Base-by-base conservation (phyloP, 2,113 vertebrate species). In the Lophochroa leadbeateri region DNA sequence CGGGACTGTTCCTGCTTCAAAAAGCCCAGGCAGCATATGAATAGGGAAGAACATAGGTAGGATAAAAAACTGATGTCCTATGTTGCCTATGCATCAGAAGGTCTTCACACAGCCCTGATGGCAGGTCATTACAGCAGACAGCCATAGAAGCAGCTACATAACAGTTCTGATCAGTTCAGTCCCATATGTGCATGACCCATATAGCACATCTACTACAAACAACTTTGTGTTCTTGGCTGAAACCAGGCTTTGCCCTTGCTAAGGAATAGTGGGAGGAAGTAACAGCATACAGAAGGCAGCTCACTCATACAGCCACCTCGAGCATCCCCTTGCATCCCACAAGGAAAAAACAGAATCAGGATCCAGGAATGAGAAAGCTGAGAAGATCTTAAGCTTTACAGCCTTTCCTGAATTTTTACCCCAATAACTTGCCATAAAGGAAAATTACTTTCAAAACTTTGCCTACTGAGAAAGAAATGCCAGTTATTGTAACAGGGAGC, bases 1-100 rank as follows among this genome's bases (percentile, higher is more conserved):
- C 24, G 29, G 29, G 9, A 81, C 4, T 17, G 9, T 6, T 58
- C 27, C 25, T 13, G 11, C 39, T 58, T 82, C 41, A 4, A 29
- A 70, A 37, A 71, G 55, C 10, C n/a, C 28, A 53, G 60, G 70
- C 17, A 65, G 5, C 2, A 6, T 6, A n/a, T 9, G 11, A 13
- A 21, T 2, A 41, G 8, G 25, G 20, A 33, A 67, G 7, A 85
- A 52, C 23, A 61, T 8, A 13, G 6, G 8, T 0, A 33, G 44
- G 33, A 39, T 7, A 63, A 11, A 61, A 31, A 87, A 20, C 24
- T 24, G 24, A 31, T 25, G 39, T 11, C 12, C 43, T 57, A 2
- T 0, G 13, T 4, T 47, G 46, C 14, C 10, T 0, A 0, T 19
- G 43, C 20, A 2, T 53, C 44, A 21, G 23, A 31, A 53, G 16